A percentile compares a stretch with the other conserved stretches of the same genome.
Conservation (phyloP, 2,797 vertebrate genomes). For the Melanotaenia pygmaea region DNA sequence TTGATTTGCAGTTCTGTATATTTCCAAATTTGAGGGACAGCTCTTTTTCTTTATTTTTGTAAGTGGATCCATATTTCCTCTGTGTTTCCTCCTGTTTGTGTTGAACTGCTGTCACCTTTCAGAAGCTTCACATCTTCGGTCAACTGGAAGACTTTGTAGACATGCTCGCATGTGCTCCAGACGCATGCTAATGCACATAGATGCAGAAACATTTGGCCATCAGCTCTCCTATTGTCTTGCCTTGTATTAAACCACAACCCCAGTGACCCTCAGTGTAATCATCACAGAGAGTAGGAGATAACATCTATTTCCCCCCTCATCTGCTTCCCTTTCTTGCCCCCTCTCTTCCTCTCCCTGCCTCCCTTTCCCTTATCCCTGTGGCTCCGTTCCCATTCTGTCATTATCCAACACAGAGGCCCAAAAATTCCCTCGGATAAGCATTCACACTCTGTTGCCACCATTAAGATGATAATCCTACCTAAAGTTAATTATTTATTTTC, state of each 20-base stretch:
- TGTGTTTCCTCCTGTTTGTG: conserved; percentile 29
- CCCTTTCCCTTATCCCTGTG: conserved; percentile 66
- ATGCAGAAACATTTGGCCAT: conserved; percentile 43
- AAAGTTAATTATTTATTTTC: too few species aligned
- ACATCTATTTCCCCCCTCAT: conserved; percentile 64
- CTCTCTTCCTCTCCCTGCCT: conserved; percentile 37
- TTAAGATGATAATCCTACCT: too few species aligned
- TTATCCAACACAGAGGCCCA: conserved; percentile 68
- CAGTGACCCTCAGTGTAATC: conserved; percentile 63
- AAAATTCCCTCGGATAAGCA: conserved; percentile 68
- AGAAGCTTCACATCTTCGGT: conserved; percentile 65
- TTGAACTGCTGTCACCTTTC: conserved; percentile 60
- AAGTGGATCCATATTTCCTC: conserved; percentile 19
- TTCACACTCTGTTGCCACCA: conserved; percentile 65
- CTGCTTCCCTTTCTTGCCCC: conserved; percentile 42
- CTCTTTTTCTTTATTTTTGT: conserved; percentile 15
- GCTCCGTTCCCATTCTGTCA: conserved; percentile 79
- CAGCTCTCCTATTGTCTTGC: conserved; percentile 52
- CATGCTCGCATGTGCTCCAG: conserved; percentile 48
- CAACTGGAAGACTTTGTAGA: conserved; percentile 67
- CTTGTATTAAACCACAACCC: conserved; percentile 64
- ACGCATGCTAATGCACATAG: conserved; percentile 50
- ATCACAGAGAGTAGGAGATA: conserved; percentile 67
- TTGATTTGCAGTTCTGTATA: conserved; percentile 17
- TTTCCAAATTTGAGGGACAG: conserved; percentile 12